Evolutionary conservation across 2,888 invertebrate genomes (phyloP).

Genomic region (Cataglyphis cursor): DNA sequence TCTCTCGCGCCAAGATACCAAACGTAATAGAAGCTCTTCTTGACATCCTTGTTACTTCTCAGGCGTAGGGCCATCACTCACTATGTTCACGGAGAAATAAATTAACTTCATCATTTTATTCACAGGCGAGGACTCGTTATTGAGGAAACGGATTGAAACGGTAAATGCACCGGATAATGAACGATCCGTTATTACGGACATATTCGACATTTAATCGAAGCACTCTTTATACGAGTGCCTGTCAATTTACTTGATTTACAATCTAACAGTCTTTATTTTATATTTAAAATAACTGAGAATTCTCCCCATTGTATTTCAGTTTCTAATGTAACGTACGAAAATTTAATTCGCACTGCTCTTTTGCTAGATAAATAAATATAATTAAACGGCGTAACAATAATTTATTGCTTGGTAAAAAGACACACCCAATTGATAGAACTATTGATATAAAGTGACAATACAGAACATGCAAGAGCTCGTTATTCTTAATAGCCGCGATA

Average conservation of each 20-base stretch:
- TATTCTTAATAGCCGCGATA: background rate
- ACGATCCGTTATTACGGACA: conserved; percentile 32
- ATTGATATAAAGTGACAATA: background rate
- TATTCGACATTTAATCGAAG: conserved; percentile 37
- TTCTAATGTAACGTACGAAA: background rate
- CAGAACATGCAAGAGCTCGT: background rate
- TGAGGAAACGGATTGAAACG: conserved; percentile 38
- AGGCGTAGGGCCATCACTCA: conserved; percentile 92
- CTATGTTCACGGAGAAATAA: conserved; percentile 59
- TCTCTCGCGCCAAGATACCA: conserved; percentile 99
- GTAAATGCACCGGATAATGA: conserved; percentile 20
- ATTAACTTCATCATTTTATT: conserved; percentile 11
- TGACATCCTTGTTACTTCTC: conserved; percentile 92
- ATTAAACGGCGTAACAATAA: background rate
- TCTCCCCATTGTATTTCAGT: background rate
- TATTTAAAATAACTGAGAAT: background rate
- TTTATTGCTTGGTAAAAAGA: background rate
- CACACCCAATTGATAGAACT: background rate
- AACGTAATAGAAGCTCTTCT: conserved; percentile 96
- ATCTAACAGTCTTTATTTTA: background rate
- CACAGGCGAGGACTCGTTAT: conserved; percentile 18
- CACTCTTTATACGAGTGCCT: conserved; percentile 29
- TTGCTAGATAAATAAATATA: background rate
- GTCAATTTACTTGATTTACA: conserved; percentile 8
- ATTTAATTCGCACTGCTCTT: background rate